Base-by-base conservation (phyloP, 2,113 vertebrate genomes). In the Labeo catla region DNA sequence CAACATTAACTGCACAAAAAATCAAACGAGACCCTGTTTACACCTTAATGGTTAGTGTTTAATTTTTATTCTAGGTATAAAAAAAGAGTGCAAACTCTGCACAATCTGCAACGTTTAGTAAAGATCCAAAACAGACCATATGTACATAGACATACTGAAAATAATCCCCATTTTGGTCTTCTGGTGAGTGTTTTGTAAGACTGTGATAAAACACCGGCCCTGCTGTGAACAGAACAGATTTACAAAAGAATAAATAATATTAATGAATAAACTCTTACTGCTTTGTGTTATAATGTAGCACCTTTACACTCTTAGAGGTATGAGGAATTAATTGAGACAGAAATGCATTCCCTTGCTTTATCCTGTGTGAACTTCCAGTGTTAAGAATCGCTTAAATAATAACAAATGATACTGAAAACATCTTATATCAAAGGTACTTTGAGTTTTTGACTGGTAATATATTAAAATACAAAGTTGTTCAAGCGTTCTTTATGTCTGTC, bases 351-450 rank as follows among this genome's bases (percentile, higher is more conserved):
- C 73, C 72, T 81, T 82, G 78, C 85, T 90, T 74, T 86, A 76
- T 85, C 66, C 61, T 86, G 63, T 47, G 77, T 85, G 72, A 86
- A 86, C 86, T 90, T 95, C 93, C 93, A 94, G 94, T 95, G 94
- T 94, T 94, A 92, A 86, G 72, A 92, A 68, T 89, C 49, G 86
- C 90, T 93, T 92, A 92, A 91, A 94, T 91, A 87, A 36, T 89
- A 91, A 91, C 85, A 87, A 78, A 92, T 92, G 91, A 77, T 36
- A 49, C 59, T 16, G 28, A 36, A 81, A 39, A 65, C 86, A 78
- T 87, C 13, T 92, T 68, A 85, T 76, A 63, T 57, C n/a, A 57
- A 86, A 76, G 79, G 81, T 84, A 82, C 78, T 76, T 76, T 80
- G 57, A 39, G 63, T 9, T 28, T 73, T 65, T 83, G 83, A 61